phyloP scores from a whole-genome alignment of 2,888 invertebrate species.

The Eristalis intricaria region DNA sequence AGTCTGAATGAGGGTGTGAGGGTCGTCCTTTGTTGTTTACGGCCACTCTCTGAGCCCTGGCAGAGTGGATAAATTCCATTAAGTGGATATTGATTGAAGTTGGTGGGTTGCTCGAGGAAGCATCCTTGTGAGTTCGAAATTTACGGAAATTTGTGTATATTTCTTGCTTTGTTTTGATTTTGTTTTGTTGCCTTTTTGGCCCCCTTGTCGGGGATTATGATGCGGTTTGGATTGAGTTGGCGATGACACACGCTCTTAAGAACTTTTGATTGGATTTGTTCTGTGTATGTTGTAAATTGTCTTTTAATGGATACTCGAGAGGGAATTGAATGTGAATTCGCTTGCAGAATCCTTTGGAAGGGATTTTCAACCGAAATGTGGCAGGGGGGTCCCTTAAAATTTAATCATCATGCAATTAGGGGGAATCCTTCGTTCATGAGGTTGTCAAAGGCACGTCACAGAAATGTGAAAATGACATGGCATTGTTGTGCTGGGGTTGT shows the following conservation, averaged over 20 bases:
- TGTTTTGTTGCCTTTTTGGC: background rate
- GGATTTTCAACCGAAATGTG: background rate
- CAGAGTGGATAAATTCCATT: constrained; percentile 44
- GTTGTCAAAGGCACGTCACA: background rate
- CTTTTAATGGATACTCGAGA: background rate
- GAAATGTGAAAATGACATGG: background rate
- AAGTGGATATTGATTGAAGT: constrained; percentile 64
- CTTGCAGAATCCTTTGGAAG: background rate
- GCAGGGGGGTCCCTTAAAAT: background rate
- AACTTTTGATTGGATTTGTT: background rate
- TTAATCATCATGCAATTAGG: background rate
- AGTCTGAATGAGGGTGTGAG: background rate
- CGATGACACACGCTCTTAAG: constrained; percentile 8
- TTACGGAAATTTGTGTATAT: constrained; percentile 2
- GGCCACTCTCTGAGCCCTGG: constrained; percentile 16
- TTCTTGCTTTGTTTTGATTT: background rate
- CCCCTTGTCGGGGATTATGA: too few relatives aligned
- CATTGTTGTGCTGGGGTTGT: background rate
- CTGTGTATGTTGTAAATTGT: constrained; percentile 10
- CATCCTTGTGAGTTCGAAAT: constrained; percentile 28
- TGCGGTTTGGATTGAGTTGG: background rate
- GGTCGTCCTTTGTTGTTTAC: constrained; percentile 8
- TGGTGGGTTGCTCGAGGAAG: background rate
- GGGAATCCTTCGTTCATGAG: background rate
- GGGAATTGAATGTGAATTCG: background rate